Evolutionary conservation across 2,888 invertebrate species (phyloP).

Genomic region (Rhagonycha lutea): DNA sequence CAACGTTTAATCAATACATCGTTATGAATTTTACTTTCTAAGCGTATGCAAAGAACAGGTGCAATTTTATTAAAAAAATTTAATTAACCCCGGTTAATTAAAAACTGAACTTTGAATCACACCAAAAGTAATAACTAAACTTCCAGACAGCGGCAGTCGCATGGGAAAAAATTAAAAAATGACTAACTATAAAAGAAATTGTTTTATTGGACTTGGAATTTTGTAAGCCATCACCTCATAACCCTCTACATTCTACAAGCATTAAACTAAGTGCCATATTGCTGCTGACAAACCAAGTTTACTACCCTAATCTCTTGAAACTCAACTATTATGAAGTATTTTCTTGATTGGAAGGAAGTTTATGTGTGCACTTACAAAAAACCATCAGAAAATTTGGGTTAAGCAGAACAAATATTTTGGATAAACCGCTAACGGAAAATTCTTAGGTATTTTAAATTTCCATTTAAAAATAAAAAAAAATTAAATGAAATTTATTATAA

Average conservation of each 20-base stretch:
- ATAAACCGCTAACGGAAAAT: neutral
- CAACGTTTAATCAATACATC: neutral
- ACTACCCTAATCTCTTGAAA: slow-evolving; percentile 1
- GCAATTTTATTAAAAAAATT: slow-evolving; percentile 10
- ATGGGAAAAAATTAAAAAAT: neutral
- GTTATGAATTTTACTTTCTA: neutral
- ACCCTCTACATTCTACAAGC: no score
- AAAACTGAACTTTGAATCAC: neutral
- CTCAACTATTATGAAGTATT: slow-evolving; percentile 5
- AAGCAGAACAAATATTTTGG: neutral
- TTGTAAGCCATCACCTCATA: neutral
- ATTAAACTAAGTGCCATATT: neutral
- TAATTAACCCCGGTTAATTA: slow-evolving; percentile 14
- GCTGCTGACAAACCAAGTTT: neutral
- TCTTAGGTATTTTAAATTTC: neutral
- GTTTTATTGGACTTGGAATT: neutral
- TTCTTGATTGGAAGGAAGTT: slow-evolving; percentile 6
- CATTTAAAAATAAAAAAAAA: neutral
- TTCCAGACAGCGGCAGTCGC: neutral
- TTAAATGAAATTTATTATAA: neutral
- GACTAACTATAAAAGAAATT: neutral
- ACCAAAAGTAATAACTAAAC: neutral
- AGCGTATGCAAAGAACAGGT: slow-evolving; percentile 12
- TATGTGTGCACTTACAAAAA: neutral
- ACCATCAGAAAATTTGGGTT: neutral